Percentiles rank a stretch among this genome's conserved stretches.
Conservation (phyloP, 2,113 vertebrate genomes). For the Gorilla gorilla region DNA sequence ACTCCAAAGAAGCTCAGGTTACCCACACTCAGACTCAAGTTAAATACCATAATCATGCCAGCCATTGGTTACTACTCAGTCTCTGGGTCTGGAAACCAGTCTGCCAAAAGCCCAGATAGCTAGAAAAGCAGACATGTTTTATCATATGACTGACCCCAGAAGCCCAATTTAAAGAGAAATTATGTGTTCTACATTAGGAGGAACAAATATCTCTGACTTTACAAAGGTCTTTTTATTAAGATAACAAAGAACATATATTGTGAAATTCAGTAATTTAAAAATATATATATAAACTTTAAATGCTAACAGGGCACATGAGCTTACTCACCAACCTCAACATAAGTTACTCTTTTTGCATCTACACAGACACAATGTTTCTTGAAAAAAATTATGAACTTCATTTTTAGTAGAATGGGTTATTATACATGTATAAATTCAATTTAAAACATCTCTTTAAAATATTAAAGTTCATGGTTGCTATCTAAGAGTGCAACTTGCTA, state of each 20-base stretch:
- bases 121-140: conserved; percentile 49
- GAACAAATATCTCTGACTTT: background rate
- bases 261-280: background rate
- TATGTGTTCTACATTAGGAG: background rate
- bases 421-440: background rate
- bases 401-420: background rate
- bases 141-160: background rate
- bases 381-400: conserved; percentile 5
- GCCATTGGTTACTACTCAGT: conserved; percentile 35
- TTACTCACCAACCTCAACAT: background rate
- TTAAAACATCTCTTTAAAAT: background rate
- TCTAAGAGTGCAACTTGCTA: background rate
- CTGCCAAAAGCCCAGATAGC: conserved; percentile 55
- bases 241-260: conserved; percentile 34
- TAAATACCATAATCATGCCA: conserved; percentile 45
- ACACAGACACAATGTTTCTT: background rate
- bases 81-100: conserved; percentile 49
- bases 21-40: conserved; percentile 47
- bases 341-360: background rate
- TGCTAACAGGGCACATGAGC: background rate
- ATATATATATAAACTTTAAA: background rate
- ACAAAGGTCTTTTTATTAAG: background rate
- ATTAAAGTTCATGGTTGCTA: background rate
- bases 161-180: conserved; percentile 41
- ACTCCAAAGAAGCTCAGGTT: conserved; percentile 48